Evolutionary conservation across 2,797 vertebrate genomes (phyloP).

Genomic region (Aeoliscus strigatus): DNA sequence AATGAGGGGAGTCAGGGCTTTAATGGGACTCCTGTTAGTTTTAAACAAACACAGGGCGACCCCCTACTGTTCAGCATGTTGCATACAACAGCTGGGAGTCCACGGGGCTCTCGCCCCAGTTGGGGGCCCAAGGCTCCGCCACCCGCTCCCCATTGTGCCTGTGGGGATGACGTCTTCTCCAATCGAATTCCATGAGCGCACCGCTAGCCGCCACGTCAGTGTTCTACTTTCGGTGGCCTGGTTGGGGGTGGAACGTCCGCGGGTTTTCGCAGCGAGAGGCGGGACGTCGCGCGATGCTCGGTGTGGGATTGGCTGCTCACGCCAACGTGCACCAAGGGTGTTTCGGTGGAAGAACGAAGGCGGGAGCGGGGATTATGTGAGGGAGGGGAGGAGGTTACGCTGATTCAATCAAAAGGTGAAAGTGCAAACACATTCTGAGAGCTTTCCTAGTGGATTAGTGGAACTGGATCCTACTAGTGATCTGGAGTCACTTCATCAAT

Average conservation of each 20-base stretch:
- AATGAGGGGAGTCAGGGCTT: constrained; percentile 81
- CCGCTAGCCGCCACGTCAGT: constrained; percentile 10
- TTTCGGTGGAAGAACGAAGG: background rate
- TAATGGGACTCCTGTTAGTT: constrained; percentile 80
- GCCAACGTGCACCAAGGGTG: constrained; percentile 2
- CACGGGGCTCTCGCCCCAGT: constrained; percentile 41
- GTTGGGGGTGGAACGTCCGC: constrained; percentile 40
- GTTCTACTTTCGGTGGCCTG: constrained; percentile 44
- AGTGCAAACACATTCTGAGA: background rate
- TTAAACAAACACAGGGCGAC: constrained; percentile 80
- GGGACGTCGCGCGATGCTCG: background rate
- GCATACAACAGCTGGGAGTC: constrained; percentile 75
- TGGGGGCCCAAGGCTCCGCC: constrained; percentile 30
- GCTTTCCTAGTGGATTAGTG: too few relatives aligned
- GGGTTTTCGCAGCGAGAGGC: constrained; percentile 22
- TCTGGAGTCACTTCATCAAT: too few relatives aligned
- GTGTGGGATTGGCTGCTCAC: constrained; percentile 20
- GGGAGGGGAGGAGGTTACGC: background rate
- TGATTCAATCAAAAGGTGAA: background rate
- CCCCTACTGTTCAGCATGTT: constrained; percentile 78
- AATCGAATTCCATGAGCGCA: constrained; percentile 34
- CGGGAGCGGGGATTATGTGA: background rate
- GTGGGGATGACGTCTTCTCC: constrained; percentile 40
- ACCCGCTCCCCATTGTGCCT: constrained; percentile 46
- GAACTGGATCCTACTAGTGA: too few relatives aligned